Evolutionary conservation across 2,797 vertebrate species (phyloP).

Genomic region (Tokudaia tokunoshimensis): DNA sequence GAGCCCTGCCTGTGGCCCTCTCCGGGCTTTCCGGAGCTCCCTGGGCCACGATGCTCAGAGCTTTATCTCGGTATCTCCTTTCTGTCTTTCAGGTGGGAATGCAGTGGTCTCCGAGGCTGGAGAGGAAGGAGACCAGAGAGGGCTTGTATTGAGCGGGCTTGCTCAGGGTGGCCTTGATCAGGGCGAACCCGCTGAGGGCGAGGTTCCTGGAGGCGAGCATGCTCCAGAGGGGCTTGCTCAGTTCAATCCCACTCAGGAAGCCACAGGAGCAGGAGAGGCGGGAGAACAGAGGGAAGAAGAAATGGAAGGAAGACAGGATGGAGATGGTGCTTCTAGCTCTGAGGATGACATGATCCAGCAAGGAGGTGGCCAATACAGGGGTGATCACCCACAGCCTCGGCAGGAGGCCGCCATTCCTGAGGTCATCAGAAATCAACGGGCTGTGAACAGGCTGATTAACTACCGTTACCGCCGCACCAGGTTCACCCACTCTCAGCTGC

Average conservation of each 20-base stretch:
- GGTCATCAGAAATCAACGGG: rapidly evolving
- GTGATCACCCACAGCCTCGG: too few species aligned
- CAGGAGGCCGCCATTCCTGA: background rate
- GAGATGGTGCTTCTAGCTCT: too few species aligned
- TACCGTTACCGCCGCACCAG: background rate
- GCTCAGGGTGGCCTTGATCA: background rate
- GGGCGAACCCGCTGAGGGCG: background rate
- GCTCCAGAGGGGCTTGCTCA: background rate
- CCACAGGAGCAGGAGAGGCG: background rate
- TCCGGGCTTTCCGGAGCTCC: background rate
- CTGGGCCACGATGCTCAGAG: too few species aligned
- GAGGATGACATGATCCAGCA: rapidly evolving
- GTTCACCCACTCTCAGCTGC: background rate
- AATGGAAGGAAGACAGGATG: background rate
- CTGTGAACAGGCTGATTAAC: rapidly evolving
- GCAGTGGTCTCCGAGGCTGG: background rate
- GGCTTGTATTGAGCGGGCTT: too few species aligned
- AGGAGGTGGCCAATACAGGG: rapidly evolving
- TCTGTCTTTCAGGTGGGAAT: background rate
- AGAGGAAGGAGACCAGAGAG: background rate
- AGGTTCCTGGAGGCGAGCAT: background rate
- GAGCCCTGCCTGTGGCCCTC: background rate
- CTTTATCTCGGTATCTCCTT: background rate
- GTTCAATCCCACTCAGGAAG: background rate
- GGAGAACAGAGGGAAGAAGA: too few species aligned